Evolutionary conservation across 1,140 invertebrate species (phyloP), one percentile per base, ranked within the genome.

Genomic region (Chrysopa pallens): DNA sequence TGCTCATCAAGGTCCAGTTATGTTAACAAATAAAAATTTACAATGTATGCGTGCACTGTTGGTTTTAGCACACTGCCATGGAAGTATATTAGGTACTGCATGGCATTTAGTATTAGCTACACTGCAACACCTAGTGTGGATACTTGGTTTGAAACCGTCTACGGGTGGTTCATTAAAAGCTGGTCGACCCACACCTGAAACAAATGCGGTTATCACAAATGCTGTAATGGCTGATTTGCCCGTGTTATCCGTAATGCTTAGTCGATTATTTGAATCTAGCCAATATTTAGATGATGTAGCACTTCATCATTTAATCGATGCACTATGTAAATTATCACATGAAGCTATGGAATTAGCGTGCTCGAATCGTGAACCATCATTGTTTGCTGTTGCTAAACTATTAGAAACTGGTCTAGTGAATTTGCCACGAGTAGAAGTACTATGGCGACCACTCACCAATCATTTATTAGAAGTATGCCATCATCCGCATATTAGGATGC

Each of bases 321-420:
- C 94, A 6, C 67, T 98, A 0, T 95, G 92, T 56, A 94, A 95
- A 64, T 65, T 98, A 6, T 95, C 90, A 2, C 80, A 90, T 48
- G 94, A 98, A 63, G 88, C 93, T 14, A 95, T 97, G 89, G 93
- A 97, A 54, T 65, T 97, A 23, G 91, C 91, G 0, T 94, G 91
- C 66, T 84, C 85, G 9, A 96, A 95, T 64, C 72, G 90, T 54
- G 93, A 97, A 62, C 93, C 93, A 15, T 96, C 92, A 0, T 62
- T 97, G 38, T 98, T 98, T 69, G 92, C 93, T 31, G 89, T 98
- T 6, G 93, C 93, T 2, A 98, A 98, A 67, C 66, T 98, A 9
- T 66, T 98, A 9, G 94, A 98, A 69, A 97, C 91, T 6, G 91
- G 91, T 7, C 60, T 97, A 17, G 90, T 94, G 0, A 98, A 98